Evolutionary conservation across 2,888 invertebrate species (phyloP).

Genomic region (Cantharis flavilabris): DNA sequence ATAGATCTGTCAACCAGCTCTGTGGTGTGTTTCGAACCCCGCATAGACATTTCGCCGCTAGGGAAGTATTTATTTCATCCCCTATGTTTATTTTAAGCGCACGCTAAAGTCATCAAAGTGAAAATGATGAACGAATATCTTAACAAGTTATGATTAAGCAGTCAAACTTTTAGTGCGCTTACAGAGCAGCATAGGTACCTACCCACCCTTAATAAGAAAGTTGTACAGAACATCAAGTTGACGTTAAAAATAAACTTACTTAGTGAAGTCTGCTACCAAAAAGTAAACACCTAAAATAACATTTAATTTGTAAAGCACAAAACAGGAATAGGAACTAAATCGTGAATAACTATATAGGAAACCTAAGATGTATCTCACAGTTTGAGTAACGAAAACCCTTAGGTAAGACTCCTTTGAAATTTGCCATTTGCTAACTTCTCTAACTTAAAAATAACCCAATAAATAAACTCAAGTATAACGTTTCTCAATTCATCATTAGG

Average conservation of each 20-base stretch:
- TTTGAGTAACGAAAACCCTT: not conserved
- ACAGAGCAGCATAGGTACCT: constrained; percentile 8
- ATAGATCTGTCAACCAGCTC: constrained; percentile 45
- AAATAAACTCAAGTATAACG: not conserved
- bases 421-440: constrained; percentile 9
- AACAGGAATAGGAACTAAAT: constrained; percentile 23
- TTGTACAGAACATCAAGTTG: constrained; percentile 5
- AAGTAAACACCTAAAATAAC: constrained; percentile 3
- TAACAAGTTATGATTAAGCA: constrained; percentile 27
- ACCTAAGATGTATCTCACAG: not conserved
- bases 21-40: constrained; percentile 36
- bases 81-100: constrained; percentile 45
- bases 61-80: constrained; percentile 43
- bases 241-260: not conserved
- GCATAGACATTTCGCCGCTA: constrained; percentile 35
- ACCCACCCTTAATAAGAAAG: constrained; percentile 6
- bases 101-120: constrained; percentile 38
- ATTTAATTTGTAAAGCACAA: constrained; percentile 17
- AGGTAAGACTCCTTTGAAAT: constrained; percentile 13
- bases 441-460: not conserved
- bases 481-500: not conserved
- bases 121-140: constrained; percentile 30
- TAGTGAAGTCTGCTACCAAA: not conserved
- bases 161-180: constrained; percentile 11
- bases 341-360: constrained; percentile 7